Evolutionary conservation across 2,797 vertebrate genomes (phyloP), one percentile per base, ranked within the genome.

Genomic region (Percopsis omiscomaycus): DNA sequence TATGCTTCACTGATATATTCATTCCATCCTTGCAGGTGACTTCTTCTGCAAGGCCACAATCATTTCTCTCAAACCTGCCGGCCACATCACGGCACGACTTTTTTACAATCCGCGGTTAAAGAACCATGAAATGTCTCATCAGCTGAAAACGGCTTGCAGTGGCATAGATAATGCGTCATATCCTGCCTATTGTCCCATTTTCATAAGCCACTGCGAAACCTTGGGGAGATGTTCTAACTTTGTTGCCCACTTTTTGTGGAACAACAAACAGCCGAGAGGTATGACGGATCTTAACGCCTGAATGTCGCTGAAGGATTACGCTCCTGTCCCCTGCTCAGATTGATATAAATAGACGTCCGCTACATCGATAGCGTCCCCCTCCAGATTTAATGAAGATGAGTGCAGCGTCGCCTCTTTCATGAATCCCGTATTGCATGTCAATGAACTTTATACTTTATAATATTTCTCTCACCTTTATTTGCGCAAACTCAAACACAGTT

Each of bases 81-180:
- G 89, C 82, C 79, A 87, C 84, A 80, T 84, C 50, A 70, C 77
- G 76, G 79, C 82, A 83, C 73, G 22, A 22, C 68, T 81, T 78
- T 89, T 88, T 73, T 84, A 71, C 84, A 88, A 84, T 88, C 82
- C 88, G 82, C 84, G 88, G 75, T 88, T 88, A 89, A 88, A 90
- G 84, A 87, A 89, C 85, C 88, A 85, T 88, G 84, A 89, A 89
- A 88, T 86, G 83, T 89, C 84, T 88, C 78, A 85, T 86, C 79
- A 89, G 73, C 74, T 73, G 71, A 78, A 81, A 83, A 85, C 75
- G 75, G 77, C 85, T 86, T 64, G 69, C 80, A 80, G 78, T 84
- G 60, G 63, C 57, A 74, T 10, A n/a, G 45, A 61, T 65, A 59
- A 66, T 65, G 64, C 72, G 80, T 73, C 66, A 50, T 57, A 59